Percentiles rank a stretch among this genome's conserved stretches.
phyloP scores from a whole-genome alignment of 2,113 vertebrate species.

The Serilophus lunatus region DNA sequence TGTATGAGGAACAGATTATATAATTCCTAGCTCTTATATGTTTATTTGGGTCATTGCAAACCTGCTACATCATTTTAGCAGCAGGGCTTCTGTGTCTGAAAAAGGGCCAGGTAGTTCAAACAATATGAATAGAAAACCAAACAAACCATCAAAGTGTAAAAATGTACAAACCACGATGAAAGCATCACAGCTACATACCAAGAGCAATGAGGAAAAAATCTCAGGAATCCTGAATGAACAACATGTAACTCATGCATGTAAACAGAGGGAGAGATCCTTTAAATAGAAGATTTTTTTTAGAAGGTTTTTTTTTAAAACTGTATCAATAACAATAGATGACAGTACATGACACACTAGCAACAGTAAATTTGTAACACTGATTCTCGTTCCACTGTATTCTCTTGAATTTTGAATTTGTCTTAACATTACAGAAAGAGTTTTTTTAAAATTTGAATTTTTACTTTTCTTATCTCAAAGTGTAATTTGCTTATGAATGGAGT shows the following conservation, averaged over 20 bases:
- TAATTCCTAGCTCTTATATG: not conserved
- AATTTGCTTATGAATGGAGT: not conserved
- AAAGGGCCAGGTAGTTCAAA: conserved; percentile 1
- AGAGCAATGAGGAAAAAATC: not conserved
- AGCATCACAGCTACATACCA: not conserved
- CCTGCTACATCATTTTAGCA: conserved; percentile 1
- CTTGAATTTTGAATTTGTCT: not conserved
- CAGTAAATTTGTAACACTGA: not conserved
- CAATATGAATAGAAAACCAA: not conserved
- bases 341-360: not conserved
- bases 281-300: not conserved
- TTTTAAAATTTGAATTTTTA: not conserved
- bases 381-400: not conserved
- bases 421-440: not conserved
- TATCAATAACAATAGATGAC: not conserved
- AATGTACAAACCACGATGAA: not conserved
- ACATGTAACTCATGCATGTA: not conserved
- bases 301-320: not conserved
- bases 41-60: not conserved
- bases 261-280: not conserved
- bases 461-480: not conserved
- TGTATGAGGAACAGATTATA: not conserved
- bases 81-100: not conserved
- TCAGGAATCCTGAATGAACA: not conserved
- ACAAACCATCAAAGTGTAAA: not conserved